Evolutionary conservation across 2,888 invertebrate species (phyloP).

Genomic region (Danaus chrysippus): DNA sequence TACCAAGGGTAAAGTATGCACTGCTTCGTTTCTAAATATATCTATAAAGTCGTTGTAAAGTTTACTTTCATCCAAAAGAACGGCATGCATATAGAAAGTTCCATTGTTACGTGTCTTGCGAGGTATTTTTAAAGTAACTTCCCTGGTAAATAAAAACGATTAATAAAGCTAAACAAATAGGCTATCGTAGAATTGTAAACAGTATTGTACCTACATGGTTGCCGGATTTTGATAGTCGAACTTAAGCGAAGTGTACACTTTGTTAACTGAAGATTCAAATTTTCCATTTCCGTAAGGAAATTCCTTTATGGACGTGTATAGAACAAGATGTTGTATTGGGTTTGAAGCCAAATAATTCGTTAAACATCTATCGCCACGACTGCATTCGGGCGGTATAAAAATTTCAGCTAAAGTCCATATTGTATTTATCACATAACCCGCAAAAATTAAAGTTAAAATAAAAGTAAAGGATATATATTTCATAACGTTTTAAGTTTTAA

Average conservation of each 20-base stretch:
- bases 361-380: conserved; percentile 81
- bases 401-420: conserved; percentile 87
- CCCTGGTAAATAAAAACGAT: conserved; percentile 62
- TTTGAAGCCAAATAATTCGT: conserved; percentile 83
- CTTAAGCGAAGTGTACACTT: conserved; percentile 79
- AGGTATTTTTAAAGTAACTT: conserved; percentile 84
- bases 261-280: conserved; percentile 61
- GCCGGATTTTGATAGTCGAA: conserved; percentile 82
- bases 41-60: conserved; percentile 77
- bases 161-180: neutral
- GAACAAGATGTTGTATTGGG: conserved; percentile 83
- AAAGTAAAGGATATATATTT: conserved; percentile 80
- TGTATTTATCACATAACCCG: conserved; percentile 84
- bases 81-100: conserved; percentile 87
- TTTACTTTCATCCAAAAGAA: conserved; percentile 76
- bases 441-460: conserved; percentile 81
- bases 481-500: conserved; percentile 42
- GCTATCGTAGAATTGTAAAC: neutral
- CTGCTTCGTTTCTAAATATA: conserved; percentile 78
- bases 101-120: conserved; percentile 89
- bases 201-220: conserved; percentile 53
- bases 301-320: conserved; percentile 82
- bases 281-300: conserved; percentile 77
- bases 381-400: conserved; percentile 85
- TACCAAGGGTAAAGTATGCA: conserved; percentile 84